These are phyloP conservation scores for Romanogobio albipinnatus DNA, from an alignment of 2,113 vertebrate genomes.

Conservation along the genomic window DNA sequence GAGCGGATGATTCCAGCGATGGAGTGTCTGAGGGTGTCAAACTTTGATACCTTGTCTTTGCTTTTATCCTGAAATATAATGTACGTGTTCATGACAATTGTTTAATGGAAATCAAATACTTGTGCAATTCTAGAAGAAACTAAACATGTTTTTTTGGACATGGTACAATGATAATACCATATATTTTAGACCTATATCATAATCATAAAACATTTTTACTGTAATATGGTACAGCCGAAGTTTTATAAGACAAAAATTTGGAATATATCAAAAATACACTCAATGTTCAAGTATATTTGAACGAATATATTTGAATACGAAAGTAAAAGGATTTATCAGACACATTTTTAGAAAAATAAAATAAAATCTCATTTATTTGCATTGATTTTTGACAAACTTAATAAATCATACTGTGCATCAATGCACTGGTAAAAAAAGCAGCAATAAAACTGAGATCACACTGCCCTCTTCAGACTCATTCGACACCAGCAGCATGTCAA, in stretches of 20 bases:
- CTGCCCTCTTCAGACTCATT: conserved; percentile 41
- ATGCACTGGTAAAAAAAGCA: not conserved
- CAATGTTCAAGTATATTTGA: not conserved
- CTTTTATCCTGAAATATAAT: conserved; percentile 81
- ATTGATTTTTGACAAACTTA: not conserved
- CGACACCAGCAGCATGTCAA: conserved; percentile 2
- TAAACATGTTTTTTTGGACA: not conserved
- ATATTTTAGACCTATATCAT: not conserved
- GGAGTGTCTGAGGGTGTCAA: conserved; percentile 94
- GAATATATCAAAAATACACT: too few relatives aligned
- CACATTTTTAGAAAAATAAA: not conserved
- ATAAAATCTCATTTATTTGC: not conserved
- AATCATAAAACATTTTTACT: not conserved
- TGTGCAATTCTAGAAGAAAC: not conserved
- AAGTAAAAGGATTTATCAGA: not conserved
- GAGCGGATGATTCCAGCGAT: conserved; percentile 94
- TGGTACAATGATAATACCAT: not conserved
- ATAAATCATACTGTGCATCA: not conserved
- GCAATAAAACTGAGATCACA: conserved; percentile 16
- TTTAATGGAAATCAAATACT: not conserved
- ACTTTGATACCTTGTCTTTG: conserved; percentile 91
- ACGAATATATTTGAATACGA: not conserved
- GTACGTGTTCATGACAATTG: not conserved
- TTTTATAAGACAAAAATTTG: not conserved
- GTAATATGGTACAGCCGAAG: not conserved